These are phyloP conservation scores for Orchesellides sinensis DNA, from an alignment of 2,888 invertebrate genomes.

Conservation along the genomic window DNA sequence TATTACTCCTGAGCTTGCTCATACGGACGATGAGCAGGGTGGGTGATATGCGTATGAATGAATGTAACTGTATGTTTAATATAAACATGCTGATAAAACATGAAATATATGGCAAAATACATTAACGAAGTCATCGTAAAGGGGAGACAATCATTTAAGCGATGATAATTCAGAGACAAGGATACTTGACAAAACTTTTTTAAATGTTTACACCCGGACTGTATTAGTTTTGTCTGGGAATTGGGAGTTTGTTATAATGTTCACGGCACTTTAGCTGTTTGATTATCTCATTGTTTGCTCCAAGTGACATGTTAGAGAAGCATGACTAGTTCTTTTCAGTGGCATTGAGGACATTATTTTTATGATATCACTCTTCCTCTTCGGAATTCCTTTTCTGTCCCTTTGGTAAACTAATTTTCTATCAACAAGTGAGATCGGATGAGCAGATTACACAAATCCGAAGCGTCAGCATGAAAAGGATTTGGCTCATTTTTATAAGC, in stretches of 20 bases:
- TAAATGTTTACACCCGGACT: slow-evolving; percentile 73
- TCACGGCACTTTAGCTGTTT: slow-evolving; percentile 65
- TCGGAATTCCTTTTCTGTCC: slow-evolving; percentile 16
- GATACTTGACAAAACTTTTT: slow-evolving; percentile 71
- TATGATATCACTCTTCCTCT: slow-evolving; percentile 48
- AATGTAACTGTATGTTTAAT: not conserved
- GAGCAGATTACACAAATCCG: slow-evolving; percentile 30
- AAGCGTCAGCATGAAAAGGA: too few species aligned
- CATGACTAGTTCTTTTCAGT: slow-evolving; percentile 55
- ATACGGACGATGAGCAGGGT: slow-evolving; percentile 39
- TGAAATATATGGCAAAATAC: slow-evolving; percentile 30
- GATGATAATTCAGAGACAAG: slow-evolving; percentile 66
- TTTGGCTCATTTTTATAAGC: too few species aligned
- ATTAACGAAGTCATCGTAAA: slow-evolving; percentile 62
- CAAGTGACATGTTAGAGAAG: slow-evolving; percentile 65
- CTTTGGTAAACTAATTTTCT: slow-evolving; percentile 52
- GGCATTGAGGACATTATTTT: slow-evolving; percentile 48
- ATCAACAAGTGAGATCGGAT: slow-evolving; percentile 63
- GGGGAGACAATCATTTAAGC: slow-evolving; percentile 57
- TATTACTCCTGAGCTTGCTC: slow-evolving; percentile 43
- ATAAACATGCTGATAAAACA: slow-evolving; percentile 47
- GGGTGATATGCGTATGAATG: slow-evolving; percentile 2
- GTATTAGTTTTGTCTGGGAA: slow-evolving; percentile 51
- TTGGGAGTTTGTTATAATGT: slow-evolving; percentile 61
- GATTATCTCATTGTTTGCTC: slow-evolving; percentile 65